Conservation (phyloP, 2,797 vertebrate genomes). For the Pseudotriccus pelzelni region DNA sequence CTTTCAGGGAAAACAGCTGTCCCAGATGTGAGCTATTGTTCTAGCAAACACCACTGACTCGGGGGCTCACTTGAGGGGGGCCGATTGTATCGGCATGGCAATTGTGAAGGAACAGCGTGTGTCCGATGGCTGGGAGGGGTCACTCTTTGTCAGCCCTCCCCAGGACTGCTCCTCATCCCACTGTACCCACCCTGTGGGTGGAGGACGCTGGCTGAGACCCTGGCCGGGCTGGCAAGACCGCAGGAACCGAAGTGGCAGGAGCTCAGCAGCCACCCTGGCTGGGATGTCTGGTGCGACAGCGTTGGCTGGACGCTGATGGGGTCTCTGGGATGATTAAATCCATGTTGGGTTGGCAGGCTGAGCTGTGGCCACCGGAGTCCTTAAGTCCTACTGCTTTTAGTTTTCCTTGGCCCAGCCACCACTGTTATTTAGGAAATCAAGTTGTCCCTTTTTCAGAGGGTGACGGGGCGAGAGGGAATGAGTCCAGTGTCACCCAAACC, state of each 20-base stretch:
- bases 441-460: not conserved
- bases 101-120: constrained; percentile 44
- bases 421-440: constrained; percentile 60
- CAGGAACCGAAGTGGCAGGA: not conserved
- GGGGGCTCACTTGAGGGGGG: not conserved
- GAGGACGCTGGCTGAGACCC: not conserved
- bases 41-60: not conserved
- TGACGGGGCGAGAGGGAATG: not conserved
- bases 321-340: constrained; percentile 50
- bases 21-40: constrained; percentile 59
- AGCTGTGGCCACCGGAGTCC: not conserved
- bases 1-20: constrained; percentile 22
- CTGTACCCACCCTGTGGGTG: not conserved
- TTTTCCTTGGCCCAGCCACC: constrained; percentile 55
- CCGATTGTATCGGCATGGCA: not conserved
- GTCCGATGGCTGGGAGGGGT: not conserved
- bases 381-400: constrained; percentile 41
- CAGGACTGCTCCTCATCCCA: not conserved
- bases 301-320: not conserved
- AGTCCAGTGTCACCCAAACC: not conserved
- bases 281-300: not conserved
- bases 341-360: constrained; percentile 23
- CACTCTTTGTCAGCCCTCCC: constrained; percentile 23
- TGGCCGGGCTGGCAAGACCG: not conserved
- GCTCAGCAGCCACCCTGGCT: not conserved